These are phyloP conservation scores for Conchocele bisecta DNA, from an alignment of 2,888 invertebrate species.

Conservation along the genomic window DNA sequence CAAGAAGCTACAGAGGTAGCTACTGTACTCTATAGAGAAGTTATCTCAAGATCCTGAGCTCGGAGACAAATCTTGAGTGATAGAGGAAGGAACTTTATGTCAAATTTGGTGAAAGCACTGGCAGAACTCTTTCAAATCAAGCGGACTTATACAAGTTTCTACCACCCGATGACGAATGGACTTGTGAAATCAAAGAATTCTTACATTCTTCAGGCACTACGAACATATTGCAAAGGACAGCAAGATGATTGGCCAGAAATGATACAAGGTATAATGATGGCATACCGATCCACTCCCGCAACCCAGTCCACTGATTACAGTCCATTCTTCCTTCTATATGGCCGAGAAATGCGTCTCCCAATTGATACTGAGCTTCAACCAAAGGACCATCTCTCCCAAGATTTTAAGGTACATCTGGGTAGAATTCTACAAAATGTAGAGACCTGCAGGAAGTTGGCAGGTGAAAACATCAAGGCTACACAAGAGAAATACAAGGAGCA, in stretches of 20 bases:
- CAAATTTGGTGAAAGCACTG: constrained; percentile 37
- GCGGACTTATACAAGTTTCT: constrained; percentile 21
- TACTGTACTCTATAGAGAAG: constrained; percentile 25
- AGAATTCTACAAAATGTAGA: constrained; percentile 27
- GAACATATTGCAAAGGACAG: constrained; percentile 40
- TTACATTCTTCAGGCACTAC: constrained; percentile 44
- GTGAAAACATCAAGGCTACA: constrained; percentile 17
- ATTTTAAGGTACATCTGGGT: not conserved
- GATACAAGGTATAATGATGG: constrained; percentile 52
- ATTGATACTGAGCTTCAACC: constrained; percentile 33
- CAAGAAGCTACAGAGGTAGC: constrained; percentile 41
- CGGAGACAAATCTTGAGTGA: constrained; percentile 26
- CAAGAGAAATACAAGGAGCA: constrained; percentile 34
- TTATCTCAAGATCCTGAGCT: constrained; percentile 37
- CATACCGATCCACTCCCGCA: constrained; percentile 45
- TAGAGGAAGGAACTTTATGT: constrained; percentile 39
- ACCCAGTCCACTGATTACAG: constrained; percentile 42
- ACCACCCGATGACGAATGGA: constrained; percentile 53
- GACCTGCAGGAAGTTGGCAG: constrained; percentile 20
- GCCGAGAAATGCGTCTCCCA: constrained; percentile 42
- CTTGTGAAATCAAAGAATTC: constrained; percentile 50
- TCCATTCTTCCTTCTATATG: constrained; percentile 39
- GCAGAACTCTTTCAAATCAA: constrained; percentile 35
- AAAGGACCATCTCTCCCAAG: constrained; percentile 7
- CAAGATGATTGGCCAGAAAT: constrained; percentile 50